Base-by-base conservation (phyloP, 1,140 invertebrate species). In the Sesamia nonagrioides region DNA sequence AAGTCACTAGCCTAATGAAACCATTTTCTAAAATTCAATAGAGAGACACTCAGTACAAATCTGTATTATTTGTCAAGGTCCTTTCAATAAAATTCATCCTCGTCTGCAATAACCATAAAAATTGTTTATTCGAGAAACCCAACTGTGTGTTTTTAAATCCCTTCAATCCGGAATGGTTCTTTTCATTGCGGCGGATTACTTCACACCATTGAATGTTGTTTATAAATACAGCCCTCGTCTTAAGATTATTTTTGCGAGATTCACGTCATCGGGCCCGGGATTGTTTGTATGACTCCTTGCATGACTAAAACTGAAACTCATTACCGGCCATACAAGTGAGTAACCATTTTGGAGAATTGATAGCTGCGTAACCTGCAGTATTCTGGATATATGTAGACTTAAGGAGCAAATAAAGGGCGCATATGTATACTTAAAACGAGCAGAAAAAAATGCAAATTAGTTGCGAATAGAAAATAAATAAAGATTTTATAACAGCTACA, bases 301-400 rank as follows among this genome's bases (percentile, higher is more conserved):
- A 91, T 91, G 91, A 91, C 89, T 91, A 90, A 90, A 91, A 87
- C 78, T 85, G 81, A 84, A 89, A 84, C 79, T 81, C 84, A 86
- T 85, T 84, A 68, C 82, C 63, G 52, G 61, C 84, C 56, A 82
- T 80, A 83, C 78, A 45, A 69, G 80, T 91, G 89, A 90, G 85
- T 91, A 91, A 92, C 83, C 77, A 77, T 33, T 60, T 58, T 42
- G 35, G 18, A 1, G 37, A 82, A 56, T 82, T 79, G 72, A 52
- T 63, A 52, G 18, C 56, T 3, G 21, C 56, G 27, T 33, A 60
- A 35, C 8, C 15, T 61, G 33, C 18, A 56, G 33, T 3, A 56
- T 13, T 27, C 18, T 27, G 21, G 11, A 56, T 33, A 13, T 27
- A 56, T 33, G 3, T 27, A 27, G 18, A 33, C 54, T 1, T 21